phyloP scores from a whole-genome alignment of 35 echinoderm and acorn worm species.

The Heliocidaris tuberculata region DNA sequence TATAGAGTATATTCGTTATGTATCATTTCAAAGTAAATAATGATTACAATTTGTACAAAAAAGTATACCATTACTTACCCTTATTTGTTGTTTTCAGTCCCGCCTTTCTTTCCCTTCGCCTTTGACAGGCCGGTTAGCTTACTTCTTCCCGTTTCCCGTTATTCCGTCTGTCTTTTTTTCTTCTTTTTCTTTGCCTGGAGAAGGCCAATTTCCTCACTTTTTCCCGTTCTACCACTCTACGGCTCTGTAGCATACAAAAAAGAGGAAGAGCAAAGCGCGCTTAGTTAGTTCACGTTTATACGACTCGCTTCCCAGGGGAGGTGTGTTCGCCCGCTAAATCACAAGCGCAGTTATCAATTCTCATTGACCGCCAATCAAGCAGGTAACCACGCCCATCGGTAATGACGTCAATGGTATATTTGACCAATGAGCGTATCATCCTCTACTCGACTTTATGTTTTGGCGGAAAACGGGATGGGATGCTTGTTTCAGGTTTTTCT shows the following conservation, averaged over 20 bases:
- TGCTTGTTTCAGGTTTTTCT: not conserved
- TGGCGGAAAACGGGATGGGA: not conserved
- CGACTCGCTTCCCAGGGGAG: not conserved
- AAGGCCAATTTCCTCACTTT: constrained; percentile 9
- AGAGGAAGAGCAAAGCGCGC: not conserved
- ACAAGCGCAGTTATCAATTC: not conserved
- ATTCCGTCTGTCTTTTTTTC: not conserved
- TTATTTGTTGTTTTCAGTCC: not conserved
- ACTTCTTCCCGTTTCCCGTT: not conserved
- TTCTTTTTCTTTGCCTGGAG: constrained; percentile 2
- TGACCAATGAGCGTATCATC: not conserved
- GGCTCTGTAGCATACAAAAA: not conserved
- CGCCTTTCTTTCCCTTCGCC: not conserved
- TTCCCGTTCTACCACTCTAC: constrained; percentile 1
- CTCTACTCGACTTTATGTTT: not conserved
- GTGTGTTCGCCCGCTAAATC: not conserved
- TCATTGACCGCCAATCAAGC: not conserved
- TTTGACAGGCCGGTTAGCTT: not conserved
- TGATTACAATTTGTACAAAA: too few relatives aligned
- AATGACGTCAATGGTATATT: not conserved
- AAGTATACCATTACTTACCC: not conserved
- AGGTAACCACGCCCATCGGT: not conserved
- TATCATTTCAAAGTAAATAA: too few relatives aligned
- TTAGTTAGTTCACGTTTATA: not conserved
- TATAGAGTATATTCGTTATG: too few relatives aligned